Base-by-base conservation (phyloP, 1,140 invertebrate species). In the Euwallacea fornicatus region DNA sequence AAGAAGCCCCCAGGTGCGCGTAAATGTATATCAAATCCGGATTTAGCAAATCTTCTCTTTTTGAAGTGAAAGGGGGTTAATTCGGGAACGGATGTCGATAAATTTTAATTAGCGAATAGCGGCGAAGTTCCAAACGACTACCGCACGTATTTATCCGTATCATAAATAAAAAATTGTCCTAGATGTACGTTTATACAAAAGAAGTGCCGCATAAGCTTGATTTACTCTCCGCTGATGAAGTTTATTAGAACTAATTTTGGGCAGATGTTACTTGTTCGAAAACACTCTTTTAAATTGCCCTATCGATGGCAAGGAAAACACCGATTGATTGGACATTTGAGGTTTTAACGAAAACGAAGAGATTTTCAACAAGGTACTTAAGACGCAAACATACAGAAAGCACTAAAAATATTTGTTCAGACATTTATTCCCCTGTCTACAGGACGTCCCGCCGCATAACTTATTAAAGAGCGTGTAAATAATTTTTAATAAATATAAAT, bases 401-500 rank as follows among this genome's bases (percentile, higher is more conserved):
- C 43, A 61, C 42, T n/a, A 42, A 66, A 66, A 66, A 54, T 54
- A 66, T 66, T 66, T 55, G 47, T 55, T 11, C 21, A 55, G 63
- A 66, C 63, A n/a, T 66, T 66, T 53, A 66, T 55, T 63, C 50
- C 21, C 47, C 11, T 66, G 63, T 66, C 63, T 66, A 41, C 63
- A 66, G 7, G 63, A 66, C 47, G 6, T 55, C 63, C 63, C 50
- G 63, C 47, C 50, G 63, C 33, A 53, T 54, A 66, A 66, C 13
- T 66, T 66, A 66, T 66, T 66, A 66, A 66, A 66, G 8, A 21
- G 21, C 63, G 33, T 66, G 47, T 66, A 66, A 66, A 66, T 66
- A 66, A 54, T 66, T 66, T 66, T 66, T 55, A 66, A 66, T 66
- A 66, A 66, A 66, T 55, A 66, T 54, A 54, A 66, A 66, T 66